Conservation (phyloP, 2,888 invertebrate species). For the Melinaea menophilus region DNA sequence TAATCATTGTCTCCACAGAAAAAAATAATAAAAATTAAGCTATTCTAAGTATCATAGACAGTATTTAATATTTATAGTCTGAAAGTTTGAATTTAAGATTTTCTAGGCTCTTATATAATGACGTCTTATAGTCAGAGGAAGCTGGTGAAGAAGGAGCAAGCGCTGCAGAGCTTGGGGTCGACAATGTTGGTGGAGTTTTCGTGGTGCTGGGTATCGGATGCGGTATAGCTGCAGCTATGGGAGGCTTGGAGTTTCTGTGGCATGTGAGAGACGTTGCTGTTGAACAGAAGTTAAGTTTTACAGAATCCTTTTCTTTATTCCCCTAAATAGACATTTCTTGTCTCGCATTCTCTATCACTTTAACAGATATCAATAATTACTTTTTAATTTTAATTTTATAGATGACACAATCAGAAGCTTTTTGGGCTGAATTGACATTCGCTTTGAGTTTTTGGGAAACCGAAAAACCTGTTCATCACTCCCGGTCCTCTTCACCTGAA, state of each 20-base stretch:
- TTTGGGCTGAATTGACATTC: slow-evolving; percentile 83
- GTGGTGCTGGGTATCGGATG: slow-evolving; percentile 89
- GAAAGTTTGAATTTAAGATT: too few species aligned
- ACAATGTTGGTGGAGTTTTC: slow-evolving; percentile 95
- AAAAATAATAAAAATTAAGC: too few species aligned
- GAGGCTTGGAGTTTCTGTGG: slow-evolving; percentile 93
- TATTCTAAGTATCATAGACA: too few species aligned
- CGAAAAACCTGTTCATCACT: slow-evolving; percentile 82
- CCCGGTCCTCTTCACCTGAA: slow-evolving; percentile 55
- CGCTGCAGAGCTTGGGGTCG: slow-evolving; percentile 83
- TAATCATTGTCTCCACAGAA: too few species aligned
- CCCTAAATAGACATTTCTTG: neutral
- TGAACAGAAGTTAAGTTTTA: slow-evolving; percentile 82
- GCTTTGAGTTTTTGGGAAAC: slow-evolving; percentile 84
- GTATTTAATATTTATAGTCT: too few species aligned
- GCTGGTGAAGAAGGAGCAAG: slow-evolving; percentile 56
- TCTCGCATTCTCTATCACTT: neutral
- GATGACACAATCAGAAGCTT: slow-evolving; percentile 83
- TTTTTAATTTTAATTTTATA: slow-evolving; percentile 47
- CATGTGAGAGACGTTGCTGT: slow-evolving; percentile 89
- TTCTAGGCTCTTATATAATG: too few species aligned
- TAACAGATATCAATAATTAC: too few species aligned
- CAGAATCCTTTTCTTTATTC: neutral
- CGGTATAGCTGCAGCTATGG: slow-evolving; percentile 83
- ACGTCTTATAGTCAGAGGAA: slow-evolving; percentile 47